Conservation (phyloP, 2,797 vertebrate genomes). For the Pteropus rufus region DNA sequence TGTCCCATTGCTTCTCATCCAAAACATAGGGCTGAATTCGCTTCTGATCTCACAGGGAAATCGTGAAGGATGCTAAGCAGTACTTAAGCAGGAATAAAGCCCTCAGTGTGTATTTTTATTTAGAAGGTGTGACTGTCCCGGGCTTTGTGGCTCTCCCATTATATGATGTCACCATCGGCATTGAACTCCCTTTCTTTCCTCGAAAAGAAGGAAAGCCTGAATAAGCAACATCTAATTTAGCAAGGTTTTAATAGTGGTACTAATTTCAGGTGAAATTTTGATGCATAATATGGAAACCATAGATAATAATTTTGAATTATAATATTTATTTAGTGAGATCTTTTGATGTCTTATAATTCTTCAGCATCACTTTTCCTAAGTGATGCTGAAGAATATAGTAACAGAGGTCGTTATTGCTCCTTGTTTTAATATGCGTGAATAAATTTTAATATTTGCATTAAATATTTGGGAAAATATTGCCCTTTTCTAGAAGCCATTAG, state of each 20-base stretch:
- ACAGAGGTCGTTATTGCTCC: background rate
- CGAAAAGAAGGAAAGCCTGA: background rate
- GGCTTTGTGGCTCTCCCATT: background rate
- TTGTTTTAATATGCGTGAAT: constrained; percentile 14
- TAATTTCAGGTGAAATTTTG: background rate
- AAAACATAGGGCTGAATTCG: background rate
- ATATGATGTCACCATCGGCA: fast-evolving
- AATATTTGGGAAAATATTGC: background rate
- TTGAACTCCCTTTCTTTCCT: background rate
- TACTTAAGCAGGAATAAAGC: background rate
- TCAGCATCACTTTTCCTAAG: too few relatives aligned
- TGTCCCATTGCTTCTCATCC: background rate
- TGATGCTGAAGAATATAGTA: background rate
- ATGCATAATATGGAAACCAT: background rate
- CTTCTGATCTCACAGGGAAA: background rate
- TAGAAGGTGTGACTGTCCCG: background rate
- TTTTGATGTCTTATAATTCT: background rate
- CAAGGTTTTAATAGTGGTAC: background rate
- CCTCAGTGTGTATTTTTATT: background rate
- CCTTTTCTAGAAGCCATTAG: background rate
- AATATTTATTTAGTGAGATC: background rate
- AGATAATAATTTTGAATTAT: background rate
- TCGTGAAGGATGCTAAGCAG: background rate
- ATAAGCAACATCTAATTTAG: background rate
- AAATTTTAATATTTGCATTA: constrained; percentile 17